Percentiles rank a stretch among this genome's conserved stretches.
Conservation (phyloP, 2,113 vertebrate genomes). For the Ramphastos sulfuratus region DNA sequence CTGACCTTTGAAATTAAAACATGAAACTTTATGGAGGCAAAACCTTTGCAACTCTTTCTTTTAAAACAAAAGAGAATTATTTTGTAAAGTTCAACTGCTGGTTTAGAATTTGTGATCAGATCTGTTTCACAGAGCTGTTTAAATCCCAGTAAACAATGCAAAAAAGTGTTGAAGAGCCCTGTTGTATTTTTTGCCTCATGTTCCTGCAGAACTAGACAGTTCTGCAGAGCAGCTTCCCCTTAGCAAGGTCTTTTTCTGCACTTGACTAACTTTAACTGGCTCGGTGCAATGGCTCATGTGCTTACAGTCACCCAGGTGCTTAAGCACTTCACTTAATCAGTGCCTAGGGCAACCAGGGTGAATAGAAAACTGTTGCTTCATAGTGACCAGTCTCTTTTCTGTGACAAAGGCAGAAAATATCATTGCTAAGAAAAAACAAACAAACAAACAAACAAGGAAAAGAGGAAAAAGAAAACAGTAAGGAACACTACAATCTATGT, state of each 20-base stretch:
- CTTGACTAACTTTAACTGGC: neutral
- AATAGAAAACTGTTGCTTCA: neutral
- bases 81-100: neutral
- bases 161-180: neutral
- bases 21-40: neutral
- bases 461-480: neutral
- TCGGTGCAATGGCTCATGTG: neutral
- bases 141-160: neutral
- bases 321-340: neutral
- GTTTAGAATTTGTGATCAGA: neutral
- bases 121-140: neutral
- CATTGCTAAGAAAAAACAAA: neutral
- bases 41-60: neutral
- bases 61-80: neutral
- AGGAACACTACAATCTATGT: neutral
- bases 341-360: neutral
- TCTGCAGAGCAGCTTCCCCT: neutral
- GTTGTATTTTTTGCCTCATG: neutral
- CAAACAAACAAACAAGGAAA: no score
- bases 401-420: neutral
- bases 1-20: neutral
- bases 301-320: neutral
- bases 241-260: neutral
- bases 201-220: neutral
- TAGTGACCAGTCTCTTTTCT: neutral